Conservation (phyloP, 2,113 vertebrate species). For the Aleadryas rufinucha region DNA sequence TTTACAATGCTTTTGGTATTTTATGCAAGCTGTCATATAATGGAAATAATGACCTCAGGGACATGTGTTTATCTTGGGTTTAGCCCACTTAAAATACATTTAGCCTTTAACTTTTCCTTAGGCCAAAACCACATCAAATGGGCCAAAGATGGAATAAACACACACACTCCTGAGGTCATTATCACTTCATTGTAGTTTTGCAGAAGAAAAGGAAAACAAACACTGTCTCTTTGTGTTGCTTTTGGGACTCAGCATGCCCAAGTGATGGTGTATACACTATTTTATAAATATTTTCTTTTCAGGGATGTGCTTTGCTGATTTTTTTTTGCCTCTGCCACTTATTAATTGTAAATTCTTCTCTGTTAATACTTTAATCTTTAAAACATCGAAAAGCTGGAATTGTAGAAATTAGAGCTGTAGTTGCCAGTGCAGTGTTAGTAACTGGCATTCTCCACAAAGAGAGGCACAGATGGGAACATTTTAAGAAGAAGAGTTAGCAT, state of each 20-base stretch:
- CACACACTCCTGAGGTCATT: slow-evolving; percentile 61
- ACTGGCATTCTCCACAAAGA: neutral
- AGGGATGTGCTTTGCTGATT: neutral
- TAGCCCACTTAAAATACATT: slow-evolving; percentile 69
- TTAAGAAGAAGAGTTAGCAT: neutral
- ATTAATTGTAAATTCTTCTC: slow-evolving; percentile 32
- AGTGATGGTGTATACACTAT: slow-evolving; percentile 7
- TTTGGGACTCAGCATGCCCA: slow-evolving; percentile 17
- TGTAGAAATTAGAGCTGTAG: neutral
- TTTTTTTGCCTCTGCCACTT: neutral
- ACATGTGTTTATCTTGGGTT: slow-evolving; percentile 69
- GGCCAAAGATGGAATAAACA: slow-evolving; percentile 65
- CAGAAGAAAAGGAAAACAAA: slow-evolving; percentile 61
- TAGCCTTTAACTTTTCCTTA: slow-evolving; percentile 64
- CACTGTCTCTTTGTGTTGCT: slow-evolving; percentile 38
- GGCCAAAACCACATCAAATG: slow-evolving; percentile 70
- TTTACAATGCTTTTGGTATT: slow-evolving; percentile 70
- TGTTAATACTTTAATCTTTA: slow-evolving; percentile 19
- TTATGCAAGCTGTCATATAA: slow-evolving; percentile 68
- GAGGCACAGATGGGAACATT: neutral
- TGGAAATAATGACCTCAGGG: slow-evolving; percentile 70
- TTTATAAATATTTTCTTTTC: slow-evolving; percentile 39
- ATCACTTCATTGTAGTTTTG: slow-evolving; percentile 66
- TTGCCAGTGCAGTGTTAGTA: neutral
- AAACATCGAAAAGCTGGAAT: neutral